Base-by-base conservation (phyloP, 2,113 vertebrate species). In the Platysteira castanea region DNA sequence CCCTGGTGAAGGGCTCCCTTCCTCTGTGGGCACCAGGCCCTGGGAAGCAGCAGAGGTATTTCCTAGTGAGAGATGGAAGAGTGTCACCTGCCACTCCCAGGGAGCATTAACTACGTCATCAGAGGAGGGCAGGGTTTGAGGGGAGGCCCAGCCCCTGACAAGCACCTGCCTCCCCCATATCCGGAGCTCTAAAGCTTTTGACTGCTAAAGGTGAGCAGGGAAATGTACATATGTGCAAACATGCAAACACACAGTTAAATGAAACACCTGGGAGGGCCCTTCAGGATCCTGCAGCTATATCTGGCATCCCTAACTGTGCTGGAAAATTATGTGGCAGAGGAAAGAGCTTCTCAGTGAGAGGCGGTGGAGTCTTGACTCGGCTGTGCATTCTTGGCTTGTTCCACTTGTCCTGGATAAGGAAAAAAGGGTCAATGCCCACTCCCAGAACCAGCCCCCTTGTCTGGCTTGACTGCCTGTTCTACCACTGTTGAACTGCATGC, bases 41-140 rank as follows among this genome's bases (percentile, higher is more conserved):
- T 33, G 18, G 56, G 57, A 78, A 87, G 50, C 42, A 33, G 59
- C 47, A 87, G 52, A 81, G 15, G 3, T 68, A 33, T 54, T 74
- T 57, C 15, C 33, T 15, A 13, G 17, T 54, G 15, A 7, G 44
- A 54, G 52, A 6, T 61, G 42, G 22, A 44, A 57, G 20, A 65
- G 6, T 4, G 0, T 57, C 46, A 33, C 41, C 49, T 4, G 1
- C 52, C 1, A 1, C 46, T 91, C 39, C 15, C n/a, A 70, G 47
- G 24, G n/a, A 68, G 31, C 42, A 10, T 33, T 42, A 65, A 35
- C 37, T 53, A 6, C 15, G 2, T 59, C 30, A 39, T 54, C 70
- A 83, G 87, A 65, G 46, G 49, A 63, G 47, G 47, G 39, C 27
- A 17, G 19, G 17, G 14, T 10, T 33, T 49, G 64, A 80, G 78